A percentile compares a stretch with the other conserved stretches of the same genome.
Conservation (phyloP, 1,140 invertebrate species). For the Caenorhabditis briggsae region DNA sequence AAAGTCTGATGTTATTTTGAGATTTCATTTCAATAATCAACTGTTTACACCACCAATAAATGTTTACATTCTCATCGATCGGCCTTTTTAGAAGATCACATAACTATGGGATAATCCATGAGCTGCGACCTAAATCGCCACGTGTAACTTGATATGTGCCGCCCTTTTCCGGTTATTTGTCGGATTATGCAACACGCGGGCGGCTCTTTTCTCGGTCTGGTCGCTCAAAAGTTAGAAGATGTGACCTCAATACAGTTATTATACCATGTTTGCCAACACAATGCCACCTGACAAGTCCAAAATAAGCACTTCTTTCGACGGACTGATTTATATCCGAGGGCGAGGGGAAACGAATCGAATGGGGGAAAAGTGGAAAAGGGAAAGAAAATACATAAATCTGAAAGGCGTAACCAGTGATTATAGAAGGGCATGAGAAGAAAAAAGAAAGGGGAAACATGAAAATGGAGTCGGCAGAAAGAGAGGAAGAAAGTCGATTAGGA, state of each 20-base stretch:
- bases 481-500: conserved; percentile 9
- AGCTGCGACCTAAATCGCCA: not conserved
- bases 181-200: conserved; percentile 30
- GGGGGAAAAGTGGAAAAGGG: not conserved
- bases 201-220: not conserved
- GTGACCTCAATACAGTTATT: not conserved
- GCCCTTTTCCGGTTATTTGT: conserved; percentile 7
- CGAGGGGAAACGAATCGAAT: not conserved
- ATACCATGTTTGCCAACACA: not conserved
- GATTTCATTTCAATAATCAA: not conserved
- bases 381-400: not conserved
- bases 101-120: not conserved
- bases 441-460: not conserved
- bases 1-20: no score
- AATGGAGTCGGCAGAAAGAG: not conserved
- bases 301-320: not conserved
- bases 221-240: no score
- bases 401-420: conserved; percentile 31
- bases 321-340: not conserved
- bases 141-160: conserved; percentile 26
- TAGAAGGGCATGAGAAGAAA: no score
- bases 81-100: not conserved
- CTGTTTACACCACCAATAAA: not conserved
- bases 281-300: no score
- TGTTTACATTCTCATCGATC: conserved; percentile 23